These are phyloP conservation scores for Thunnus maccoyii DNA, from an alignment of 2,113 vertebrate genomes.

Conservation along the genomic window DNA sequence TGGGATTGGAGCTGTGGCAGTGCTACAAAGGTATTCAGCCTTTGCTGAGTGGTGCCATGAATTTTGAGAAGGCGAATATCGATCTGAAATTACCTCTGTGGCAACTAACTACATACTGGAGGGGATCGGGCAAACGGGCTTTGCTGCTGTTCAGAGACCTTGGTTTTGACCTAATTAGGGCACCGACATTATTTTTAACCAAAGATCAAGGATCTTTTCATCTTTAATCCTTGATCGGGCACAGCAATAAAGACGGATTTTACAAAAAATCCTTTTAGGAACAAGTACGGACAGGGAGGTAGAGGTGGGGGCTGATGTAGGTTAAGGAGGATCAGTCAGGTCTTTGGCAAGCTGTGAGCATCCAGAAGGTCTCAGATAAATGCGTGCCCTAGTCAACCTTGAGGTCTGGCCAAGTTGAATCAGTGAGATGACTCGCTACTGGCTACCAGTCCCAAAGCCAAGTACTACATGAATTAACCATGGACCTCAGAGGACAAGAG, in stretches of 20 bases:
- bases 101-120: conserved; percentile 14
- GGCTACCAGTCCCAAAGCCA: conserved; percentile 34
- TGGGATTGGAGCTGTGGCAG: conserved; percentile 22
- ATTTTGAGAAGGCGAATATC: conserved; percentile 59
- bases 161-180: conserved; percentile 39
- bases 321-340: not conserved
- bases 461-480: conserved; percentile 65
- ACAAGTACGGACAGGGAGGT: not conserved
- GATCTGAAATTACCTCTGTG: conserved; percentile 45
- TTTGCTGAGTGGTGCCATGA: conserved; percentile 21
- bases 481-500: conserved; percentile 30
- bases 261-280: not conserved
- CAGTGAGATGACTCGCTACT: conserved; percentile 33
- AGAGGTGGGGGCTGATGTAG: not conserved
- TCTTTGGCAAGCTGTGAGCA: conserved; percentile 32
- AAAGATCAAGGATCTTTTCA: conserved; percentile 44
- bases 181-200: conserved; percentile 18
- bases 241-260: not conserved
- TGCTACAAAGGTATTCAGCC: not conserved
- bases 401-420: conserved; percentile 54
- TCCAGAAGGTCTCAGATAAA: conserved; percentile 58
- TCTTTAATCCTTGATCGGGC: conserved; percentile 15
- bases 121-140: not conserved
- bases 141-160: conserved; percentile 15
- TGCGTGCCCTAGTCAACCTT: conserved; percentile 61